Evolutionary conservation across 2,888 invertebrate genomes (phyloP).

Genomic region (Agriopis aurantiaria): DNA sequence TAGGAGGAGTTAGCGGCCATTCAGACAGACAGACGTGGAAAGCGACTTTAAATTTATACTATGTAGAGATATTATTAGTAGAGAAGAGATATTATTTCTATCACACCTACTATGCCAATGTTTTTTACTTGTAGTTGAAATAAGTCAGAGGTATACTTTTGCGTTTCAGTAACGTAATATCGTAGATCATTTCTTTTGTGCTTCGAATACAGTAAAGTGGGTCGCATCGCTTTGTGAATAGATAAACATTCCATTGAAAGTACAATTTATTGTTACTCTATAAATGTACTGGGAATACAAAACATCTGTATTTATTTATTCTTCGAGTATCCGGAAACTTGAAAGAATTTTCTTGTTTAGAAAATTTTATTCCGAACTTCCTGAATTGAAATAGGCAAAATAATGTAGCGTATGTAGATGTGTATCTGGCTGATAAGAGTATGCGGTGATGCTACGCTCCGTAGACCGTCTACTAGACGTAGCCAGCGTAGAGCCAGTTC

Average conservation of each 20-base stretch:
- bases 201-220: constrained; percentile 10
- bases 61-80: no score
- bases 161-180: constrained; percentile 1
- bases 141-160: background rate
- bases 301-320: background rate
- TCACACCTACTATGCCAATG: no score
- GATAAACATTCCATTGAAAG: constrained; percentile 19
- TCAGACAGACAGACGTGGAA: no score
- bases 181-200: constrained; percentile 12
- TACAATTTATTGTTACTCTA: constrained; percentile 19
- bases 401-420: no score
- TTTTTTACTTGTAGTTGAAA: no score
- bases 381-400: no score
- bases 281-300: constrained; percentile 6
- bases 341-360: background rate
- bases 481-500: background rate
- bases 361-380: background rate
- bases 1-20: no score
- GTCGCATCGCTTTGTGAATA: constrained; percentile 27
- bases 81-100: no score
- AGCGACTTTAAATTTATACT: no score
- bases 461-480: background rate
- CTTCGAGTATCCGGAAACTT: background rate
- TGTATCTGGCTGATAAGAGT: no score
- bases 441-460: constrained; percentile 3